These are phyloP conservation scores for Scrobipalpa costella DNA, from an alignment of 2,888 invertebrate species.

Conservation along the genomic window DNA sequence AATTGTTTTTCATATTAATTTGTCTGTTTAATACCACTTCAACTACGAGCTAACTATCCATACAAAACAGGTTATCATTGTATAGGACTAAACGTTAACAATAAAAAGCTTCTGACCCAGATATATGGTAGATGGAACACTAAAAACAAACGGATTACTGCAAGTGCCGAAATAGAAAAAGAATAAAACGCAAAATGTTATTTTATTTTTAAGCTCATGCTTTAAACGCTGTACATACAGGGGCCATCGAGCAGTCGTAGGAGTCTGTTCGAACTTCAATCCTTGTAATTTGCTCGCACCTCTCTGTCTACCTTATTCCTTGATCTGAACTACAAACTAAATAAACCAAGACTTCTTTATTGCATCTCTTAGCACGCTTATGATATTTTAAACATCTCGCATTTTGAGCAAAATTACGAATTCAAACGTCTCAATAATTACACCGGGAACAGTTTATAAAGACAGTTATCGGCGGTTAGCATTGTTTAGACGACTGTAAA, in stretches of 20 bases:
- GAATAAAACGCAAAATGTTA: too few relatives aligned
- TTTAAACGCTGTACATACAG: too few relatives aligned
- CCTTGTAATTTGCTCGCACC: neutral
- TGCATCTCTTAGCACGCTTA: conserved; percentile 32
- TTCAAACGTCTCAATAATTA: conserved; percentile 48
- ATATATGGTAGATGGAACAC: too few relatives aligned
- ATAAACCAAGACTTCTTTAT: conserved; percentile 9
- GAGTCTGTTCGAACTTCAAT: too few relatives aligned
- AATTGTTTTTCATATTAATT: too few relatives aligned
- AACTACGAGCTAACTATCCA: too few relatives aligned
- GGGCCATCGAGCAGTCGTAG: too few relatives aligned
- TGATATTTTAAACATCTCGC: conserved; percentile 32
- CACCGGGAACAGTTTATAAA: conserved; percentile 37
- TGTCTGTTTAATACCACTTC: too few relatives aligned
- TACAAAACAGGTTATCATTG: neutral
- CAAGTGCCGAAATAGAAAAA: too few relatives aligned
- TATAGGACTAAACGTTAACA: conserved; percentile 2
- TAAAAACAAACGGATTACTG: too few relatives aligned
- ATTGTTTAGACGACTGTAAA: conserved; percentile 44
- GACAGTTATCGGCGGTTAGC: conserved; percentile 45
- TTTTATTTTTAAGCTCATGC: too few relatives aligned
- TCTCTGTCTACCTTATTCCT: neutral
- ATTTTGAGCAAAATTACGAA: conserved; percentile 41
- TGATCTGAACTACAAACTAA: neutral
- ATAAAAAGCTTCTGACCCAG: neutral